Evolutionary conservation across 2,113 vertebrate species (phyloP).

Genomic region (Sapayoa aenigma): DNA sequence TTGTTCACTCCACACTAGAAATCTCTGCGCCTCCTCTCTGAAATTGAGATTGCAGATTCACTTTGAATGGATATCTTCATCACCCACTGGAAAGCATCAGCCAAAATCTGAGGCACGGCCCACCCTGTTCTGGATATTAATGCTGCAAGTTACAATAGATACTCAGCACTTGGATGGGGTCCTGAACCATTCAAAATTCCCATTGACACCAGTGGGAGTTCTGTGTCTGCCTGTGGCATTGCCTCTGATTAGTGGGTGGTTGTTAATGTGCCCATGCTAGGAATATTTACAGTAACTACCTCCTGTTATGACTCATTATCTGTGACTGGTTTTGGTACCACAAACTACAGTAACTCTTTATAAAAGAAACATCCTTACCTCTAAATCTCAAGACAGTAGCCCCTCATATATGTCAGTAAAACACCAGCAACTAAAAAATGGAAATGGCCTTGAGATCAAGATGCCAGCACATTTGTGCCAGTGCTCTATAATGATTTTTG

Average conservation of each 20-base stretch:
- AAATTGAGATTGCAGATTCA: neutral
- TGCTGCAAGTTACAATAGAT: neutral
- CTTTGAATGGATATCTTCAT: neutral
- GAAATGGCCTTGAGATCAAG: neutral
- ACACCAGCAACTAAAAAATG: neutral
- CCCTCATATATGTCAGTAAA: neutral
- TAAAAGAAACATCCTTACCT: neutral
- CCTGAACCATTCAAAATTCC: constrained; percentile 35
- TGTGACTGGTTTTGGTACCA: neutral
- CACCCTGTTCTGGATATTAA: neutral
- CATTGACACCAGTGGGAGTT: constrained; percentile 21
- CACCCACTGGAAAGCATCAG: neutral
- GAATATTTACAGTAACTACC: constrained; percentile 61
- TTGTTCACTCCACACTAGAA: neutral
- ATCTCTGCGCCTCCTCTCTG: neutral
- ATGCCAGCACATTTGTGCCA: fast-evolving
- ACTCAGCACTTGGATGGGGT: neutral
- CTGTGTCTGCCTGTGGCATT: constrained; percentile 17
- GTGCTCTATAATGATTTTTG: neutral
- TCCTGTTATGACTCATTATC: constrained; percentile 55
- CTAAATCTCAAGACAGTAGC: neutral
- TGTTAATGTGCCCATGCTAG: constrained; percentile 55
- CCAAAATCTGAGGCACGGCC: neutral
- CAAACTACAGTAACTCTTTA: neutral
- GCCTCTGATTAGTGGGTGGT: constrained; percentile 49